Evolutionary conservation across 2,888 invertebrate genomes (phyloP), one percentile per base, ranked within the genome.

Genomic region (Drosophila flavopinicola): DNA sequence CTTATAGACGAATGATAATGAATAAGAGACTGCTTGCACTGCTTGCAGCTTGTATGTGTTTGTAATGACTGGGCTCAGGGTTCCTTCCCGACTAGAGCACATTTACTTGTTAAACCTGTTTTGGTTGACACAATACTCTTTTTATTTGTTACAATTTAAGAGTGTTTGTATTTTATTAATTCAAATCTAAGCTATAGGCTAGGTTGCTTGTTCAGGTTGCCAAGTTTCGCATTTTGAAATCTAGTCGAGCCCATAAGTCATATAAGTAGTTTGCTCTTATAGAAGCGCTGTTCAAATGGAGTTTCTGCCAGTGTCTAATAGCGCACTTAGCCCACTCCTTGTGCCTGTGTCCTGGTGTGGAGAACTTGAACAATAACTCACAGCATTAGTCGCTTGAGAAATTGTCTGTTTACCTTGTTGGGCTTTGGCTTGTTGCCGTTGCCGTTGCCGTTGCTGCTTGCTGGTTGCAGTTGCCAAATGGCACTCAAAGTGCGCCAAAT

Each of bases 351-450:
- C n/a, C 39, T 35, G 24, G 3, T 39, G 38, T 25, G 17, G 11
- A 32, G 49, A 61, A 64, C 57, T 68, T 69, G 53, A 53, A 76
- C 84, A 80, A 80, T 84, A 86, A 80, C 80, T 86, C 86, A 84
- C 48, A 72, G 82, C 85, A 86, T 82, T 82, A 86, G 86, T 72
- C 87, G 87, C 78, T 86, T 86, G 87, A 84, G 85, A 87, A 85
- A 85, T 76, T 87, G 87, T 85, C 84, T 85, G 86, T 87, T 85
- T 85, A 85, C 84, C 84, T 85, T 85, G 84, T 84, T 85, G 78
- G 84, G 63, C 23, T 49, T 37, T 39, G 47, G 11, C 47, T 32
- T 41, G 42, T 47, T 52, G 59, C 53, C 51, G 23, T 53, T 20
- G 4, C 20, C 20, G 64, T 51, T 53, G 75, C 54, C 41, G 51